Evolutionary conservation across 2,888 invertebrate species (phyloP), one percentile per base, ranked within the genome.

Genomic region (Rhorus exstirpatorius): DNA sequence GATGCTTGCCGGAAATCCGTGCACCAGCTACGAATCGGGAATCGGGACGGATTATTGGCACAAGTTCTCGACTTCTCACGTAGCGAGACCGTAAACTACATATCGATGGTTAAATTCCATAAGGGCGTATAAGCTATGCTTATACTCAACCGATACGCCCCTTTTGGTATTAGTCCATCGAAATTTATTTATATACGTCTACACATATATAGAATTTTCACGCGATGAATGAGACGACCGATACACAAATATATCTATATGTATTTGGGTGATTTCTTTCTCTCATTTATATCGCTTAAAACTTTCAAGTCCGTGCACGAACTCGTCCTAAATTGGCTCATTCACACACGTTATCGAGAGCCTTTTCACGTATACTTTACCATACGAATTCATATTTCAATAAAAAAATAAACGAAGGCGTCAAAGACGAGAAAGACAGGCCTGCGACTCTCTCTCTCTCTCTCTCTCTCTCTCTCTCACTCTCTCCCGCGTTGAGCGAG

Each of bases 21-120:
- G 79, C 61, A 53, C 68, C 61, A 75, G 68, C 60, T 79, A 68
- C 68, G 79, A 79, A 79, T 74, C 74, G 68, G 26, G 61, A 79
- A 79, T 68, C 74, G 53, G 44, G 10, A 79, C 61, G 68, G 74
- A 35, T 79, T 74, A 68, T 79, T 75, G 79, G 74, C 79, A 79
- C 79, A 79, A 41, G 68, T 61, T 79, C 44, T 53, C 31, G 51
- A 67, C 14, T 55, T 65, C 63, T 58, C 79, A 60, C 79, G 58
- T 61, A 38, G 65, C 60, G 46, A 35, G 24, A 55, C 63, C 8
- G 19, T n/a, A 21, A 21, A 53, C 67, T 51, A 65, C 19, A 38
- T 35, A 49, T 12, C 1, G 21, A n/a, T 12, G n/a, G n/a, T n/a
- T n/a, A n/a, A n/a, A n/a, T n/a, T n/a, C n/a, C n/a, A n/a, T n/a